Evolutionary conservation across 2,113 vertebrate species (phyloP).

Genomic region (Microcebus ravelobensis): DNA sequence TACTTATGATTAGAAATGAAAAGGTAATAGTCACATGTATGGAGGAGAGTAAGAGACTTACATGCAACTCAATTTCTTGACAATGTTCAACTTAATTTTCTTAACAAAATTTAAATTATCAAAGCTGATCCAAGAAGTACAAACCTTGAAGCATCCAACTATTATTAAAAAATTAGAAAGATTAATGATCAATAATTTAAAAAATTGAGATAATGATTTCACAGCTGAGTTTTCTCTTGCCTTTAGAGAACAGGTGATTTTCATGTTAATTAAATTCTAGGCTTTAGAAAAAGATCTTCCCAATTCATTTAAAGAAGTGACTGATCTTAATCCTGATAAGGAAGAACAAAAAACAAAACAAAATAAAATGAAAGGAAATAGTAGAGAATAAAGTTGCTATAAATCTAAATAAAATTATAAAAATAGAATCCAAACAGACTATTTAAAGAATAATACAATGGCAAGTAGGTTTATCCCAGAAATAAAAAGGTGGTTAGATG

Average conservation of each 20-base stretch:
- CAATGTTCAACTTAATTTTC: background rate
- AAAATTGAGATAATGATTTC: background rate
- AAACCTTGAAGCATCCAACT: background rate
- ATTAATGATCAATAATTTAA: background rate
- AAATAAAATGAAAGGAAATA: background rate
- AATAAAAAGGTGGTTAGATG: background rate
- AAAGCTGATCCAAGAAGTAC: background rate
- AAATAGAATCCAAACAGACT: background rate
- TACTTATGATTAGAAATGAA: background rate
- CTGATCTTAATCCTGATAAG: background rate
- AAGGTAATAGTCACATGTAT: background rate
- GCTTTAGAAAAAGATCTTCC: background rate
- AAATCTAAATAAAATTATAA: background rate
- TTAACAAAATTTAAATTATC: background rate
- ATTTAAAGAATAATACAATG: background rate
- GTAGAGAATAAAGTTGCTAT: background rate
- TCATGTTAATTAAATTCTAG: constrained; percentile 19
- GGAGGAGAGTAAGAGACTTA: background rate
- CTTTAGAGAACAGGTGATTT: background rate
- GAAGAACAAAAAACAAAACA: background rate
- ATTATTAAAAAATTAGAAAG: background rate
- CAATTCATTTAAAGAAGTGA: constrained; percentile 10
- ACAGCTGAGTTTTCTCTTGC: background rate
- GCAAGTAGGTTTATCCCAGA: background rate
- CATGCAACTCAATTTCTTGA: background rate